A percentile compares a stretch with the other conserved stretches of the same genome.
phyloP scores from a whole-genome alignment of 2,113 vertebrate species.

The Caretta caretta region DNA sequence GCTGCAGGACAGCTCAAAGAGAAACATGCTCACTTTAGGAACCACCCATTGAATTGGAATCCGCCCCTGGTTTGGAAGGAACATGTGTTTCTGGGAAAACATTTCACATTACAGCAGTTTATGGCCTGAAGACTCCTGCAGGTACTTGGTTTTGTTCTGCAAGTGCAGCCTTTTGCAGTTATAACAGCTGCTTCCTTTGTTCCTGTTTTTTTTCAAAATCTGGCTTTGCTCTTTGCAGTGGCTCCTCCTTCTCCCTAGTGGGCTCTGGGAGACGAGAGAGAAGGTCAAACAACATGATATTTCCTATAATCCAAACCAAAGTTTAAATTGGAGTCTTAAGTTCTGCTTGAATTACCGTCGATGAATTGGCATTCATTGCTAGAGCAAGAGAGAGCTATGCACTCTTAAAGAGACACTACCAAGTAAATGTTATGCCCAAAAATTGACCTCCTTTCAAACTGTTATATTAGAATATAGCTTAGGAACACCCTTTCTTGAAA shows the following conservation, averaged over 20 bases:
- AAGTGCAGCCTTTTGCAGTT: slow-evolving; percentile 30
- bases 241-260: slow-evolving; percentile 5
- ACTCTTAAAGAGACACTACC: not conserved
- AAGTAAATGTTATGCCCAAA: not conserved
- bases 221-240: slow-evolving; percentile 45
- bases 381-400: not conserved
- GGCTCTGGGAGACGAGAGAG: not conserved
- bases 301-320: slow-evolving; percentile 26
- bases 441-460: not conserved
- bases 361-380: not conserved
- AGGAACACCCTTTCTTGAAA: not conserved
- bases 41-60: slow-evolving; percentile 14
- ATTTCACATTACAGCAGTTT: not conserved
- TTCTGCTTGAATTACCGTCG: not conserved
- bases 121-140: slow-evolving; percentile 24
- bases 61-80: not conserved
- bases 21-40: not conserved
- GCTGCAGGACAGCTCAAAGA: not conserved
- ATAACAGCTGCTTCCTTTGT: not conserved
- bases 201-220: slow-evolving; percentile 33
- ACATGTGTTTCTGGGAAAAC: slow-evolving; percentile 22
- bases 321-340: not conserved
- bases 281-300: slow-evolving; percentile 4
- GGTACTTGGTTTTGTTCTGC: slow-evolving; percentile 1
- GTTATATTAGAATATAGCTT: not conserved